These are phyloP conservation scores for Psammodynastes pulverulentus DNA, from an alignment of 2,113 vertebrate genomes.

Conservation along the genomic window DNA sequence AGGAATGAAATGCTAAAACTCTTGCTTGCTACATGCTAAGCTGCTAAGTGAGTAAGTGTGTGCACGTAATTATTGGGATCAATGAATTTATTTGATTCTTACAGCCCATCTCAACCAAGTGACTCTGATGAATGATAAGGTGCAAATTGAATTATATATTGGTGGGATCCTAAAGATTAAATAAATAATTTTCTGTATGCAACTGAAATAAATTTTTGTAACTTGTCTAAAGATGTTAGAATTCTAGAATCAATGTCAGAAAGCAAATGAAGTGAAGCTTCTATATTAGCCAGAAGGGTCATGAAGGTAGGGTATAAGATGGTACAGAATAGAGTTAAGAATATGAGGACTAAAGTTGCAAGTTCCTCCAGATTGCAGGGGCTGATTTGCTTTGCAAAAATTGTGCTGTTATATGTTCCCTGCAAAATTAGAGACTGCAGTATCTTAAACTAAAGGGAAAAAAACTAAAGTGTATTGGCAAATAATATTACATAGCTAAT, in stretches of 20 bases:
- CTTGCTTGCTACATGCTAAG: background rate
- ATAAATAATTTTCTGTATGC: background rate
- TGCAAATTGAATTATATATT: background rate
- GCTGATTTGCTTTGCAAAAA: background rate
- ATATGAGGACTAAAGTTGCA: background rate
- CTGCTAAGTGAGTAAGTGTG: background rate
- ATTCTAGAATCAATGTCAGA: background rate
- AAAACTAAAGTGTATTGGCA: background rate
- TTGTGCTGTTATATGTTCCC: background rate
- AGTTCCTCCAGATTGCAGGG: background rate
- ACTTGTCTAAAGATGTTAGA: background rate
- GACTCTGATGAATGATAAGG: background rate
- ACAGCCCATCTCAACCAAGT: background rate
- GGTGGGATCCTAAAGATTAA: background rate
- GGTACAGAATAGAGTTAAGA: background rate
- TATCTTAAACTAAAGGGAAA: background rate
- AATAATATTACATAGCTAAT: background rate
- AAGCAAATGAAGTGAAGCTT: background rate
- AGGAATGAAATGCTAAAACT: background rate
- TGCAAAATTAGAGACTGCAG: background rate
- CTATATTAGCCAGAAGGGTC: background rate
- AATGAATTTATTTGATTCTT: background rate
- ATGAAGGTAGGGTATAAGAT: background rate
- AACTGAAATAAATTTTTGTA: background rate
- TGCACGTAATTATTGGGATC: background rate